Conservation (phyloP, 2,888 invertebrate genomes). For the Chrysolina americana region DNA sequence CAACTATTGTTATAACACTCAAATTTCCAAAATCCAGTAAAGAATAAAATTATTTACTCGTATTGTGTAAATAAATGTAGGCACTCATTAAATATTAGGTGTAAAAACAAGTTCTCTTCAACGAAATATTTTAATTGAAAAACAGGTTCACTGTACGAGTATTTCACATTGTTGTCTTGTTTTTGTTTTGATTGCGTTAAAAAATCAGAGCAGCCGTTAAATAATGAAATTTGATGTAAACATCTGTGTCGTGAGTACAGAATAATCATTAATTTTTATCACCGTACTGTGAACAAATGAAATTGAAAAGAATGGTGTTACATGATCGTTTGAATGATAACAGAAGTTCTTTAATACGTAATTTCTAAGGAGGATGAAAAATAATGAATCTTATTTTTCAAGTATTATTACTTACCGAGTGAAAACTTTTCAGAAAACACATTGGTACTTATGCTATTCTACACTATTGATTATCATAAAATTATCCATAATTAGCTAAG, state of each 20-base stretch:
- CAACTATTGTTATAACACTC: conserved; percentile 1
- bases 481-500: background rate
- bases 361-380: background rate
- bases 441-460: background rate
- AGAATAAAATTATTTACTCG: conserved; percentile 10
- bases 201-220: conserved; percentile 20
- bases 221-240: conserved; percentile 7
- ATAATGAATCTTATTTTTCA: background rate
- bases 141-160: conserved; percentile 13
- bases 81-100: conserved; percentile 19
- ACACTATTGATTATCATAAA: conserved; percentile 13
- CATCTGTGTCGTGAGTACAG: background rate
- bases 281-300: conserved; percentile 1
- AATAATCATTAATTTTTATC: background rate
- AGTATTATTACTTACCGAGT: background rate
- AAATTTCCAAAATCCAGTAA: background rate
- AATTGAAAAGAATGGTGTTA: background rate
- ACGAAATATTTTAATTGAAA: background rate
- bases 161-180: conserved; percentile 4
- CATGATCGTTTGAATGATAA: background rate
- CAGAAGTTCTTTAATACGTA: background rate
- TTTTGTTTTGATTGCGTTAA: conserved; percentile 19
- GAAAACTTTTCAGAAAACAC: background rate
- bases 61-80: conserved; percentile 6
- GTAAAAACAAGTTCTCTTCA: conserved; percentile 2